Percentiles rank a stretch among this genome's conserved stretches.
Conservation (phyloP, 1,140 invertebrate species). For the Araneus ventricosus region DNA sequence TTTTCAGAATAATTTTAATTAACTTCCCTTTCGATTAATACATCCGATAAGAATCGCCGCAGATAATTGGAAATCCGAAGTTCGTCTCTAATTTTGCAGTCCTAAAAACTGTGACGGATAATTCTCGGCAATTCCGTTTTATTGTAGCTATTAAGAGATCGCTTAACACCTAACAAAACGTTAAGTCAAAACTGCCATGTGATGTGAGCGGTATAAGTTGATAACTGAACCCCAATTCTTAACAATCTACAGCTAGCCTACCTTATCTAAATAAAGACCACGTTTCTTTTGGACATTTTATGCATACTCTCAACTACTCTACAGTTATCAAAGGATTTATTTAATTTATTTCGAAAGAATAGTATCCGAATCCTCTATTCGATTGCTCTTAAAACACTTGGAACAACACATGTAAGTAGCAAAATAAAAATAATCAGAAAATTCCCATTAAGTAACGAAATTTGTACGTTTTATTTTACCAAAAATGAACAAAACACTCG, state of each 20-base stretch:
- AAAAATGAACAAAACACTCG: background rate
- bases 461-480: background rate
- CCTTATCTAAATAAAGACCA: too few species aligned
- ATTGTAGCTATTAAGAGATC: conserved; percentile 35
- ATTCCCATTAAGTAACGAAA: too few species aligned
- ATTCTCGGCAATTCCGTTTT: conserved; percentile 22
- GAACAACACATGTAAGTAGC: too few species aligned
- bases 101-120: background rate
- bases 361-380: too few species aligned
- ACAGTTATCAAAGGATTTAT: too few species aligned
- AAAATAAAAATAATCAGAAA: too few species aligned
- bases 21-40: background rate
- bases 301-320: too few species aligned
- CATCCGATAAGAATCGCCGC: background rate
- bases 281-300: too few species aligned
- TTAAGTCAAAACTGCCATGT: background rate
- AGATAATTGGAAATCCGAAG: background rate
- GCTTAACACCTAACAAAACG: conserved; percentile 17
- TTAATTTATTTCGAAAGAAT: too few species aligned
- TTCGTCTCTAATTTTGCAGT: background rate
- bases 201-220: background rate
- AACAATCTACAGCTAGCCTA: too few species aligned
- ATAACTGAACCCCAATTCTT: background rate
- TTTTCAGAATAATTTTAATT: too few species aligned
- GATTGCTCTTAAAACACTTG: too few species aligned